Conservation (phyloP, 2,888 invertebrate species). For the Lasioglossum zephyrum region DNA sequence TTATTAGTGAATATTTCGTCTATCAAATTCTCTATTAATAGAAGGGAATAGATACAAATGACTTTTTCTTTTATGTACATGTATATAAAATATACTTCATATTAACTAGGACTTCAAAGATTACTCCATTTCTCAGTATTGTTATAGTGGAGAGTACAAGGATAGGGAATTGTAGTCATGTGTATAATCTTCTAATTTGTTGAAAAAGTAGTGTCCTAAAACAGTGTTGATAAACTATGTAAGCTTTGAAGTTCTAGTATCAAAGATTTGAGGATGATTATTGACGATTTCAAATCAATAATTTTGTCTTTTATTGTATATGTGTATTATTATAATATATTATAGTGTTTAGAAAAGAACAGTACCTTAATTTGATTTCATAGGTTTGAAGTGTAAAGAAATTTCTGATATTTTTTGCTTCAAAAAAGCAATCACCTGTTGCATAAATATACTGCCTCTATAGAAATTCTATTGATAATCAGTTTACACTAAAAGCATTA, state of each 20-base stretch:
- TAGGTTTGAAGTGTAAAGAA: slow-evolving; percentile 48
- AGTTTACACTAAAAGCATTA: slow-evolving; percentile 32
- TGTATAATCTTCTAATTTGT: slow-evolving; percentile 40
- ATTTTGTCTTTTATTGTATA: slow-evolving; percentile 52
- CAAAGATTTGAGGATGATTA: slow-evolving; percentile 44
- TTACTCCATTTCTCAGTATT: slow-evolving; percentile 32
- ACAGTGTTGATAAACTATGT: slow-evolving; percentile 42
- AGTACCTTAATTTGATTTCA: slow-evolving; percentile 38
- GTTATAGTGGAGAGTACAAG: slow-evolving; percentile 19
- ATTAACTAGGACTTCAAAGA: slow-evolving; percentile 36
- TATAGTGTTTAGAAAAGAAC: slow-evolving; percentile 42
- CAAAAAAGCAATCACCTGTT: slow-evolving; percentile 37
- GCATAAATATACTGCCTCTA: slow-evolving; percentile 57
- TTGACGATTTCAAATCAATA: slow-evolving; percentile 49
- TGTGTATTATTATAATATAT: slow-evolving; percentile 49
- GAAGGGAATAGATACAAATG: slow-evolving; percentile 42
- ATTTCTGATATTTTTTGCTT: slow-evolving; percentile 49
- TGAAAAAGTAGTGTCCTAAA: slow-evolving; percentile 22
- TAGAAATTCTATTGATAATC: slow-evolving; percentile 52
- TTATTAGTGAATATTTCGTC: slow-evolving; percentile 48
- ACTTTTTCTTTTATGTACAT: slow-evolving; percentile 57
- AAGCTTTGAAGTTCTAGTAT: slow-evolving; percentile 51
- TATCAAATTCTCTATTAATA: slow-evolving; percentile 50
- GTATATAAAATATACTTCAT: slow-evolving; percentile 53
- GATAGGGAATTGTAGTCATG: slow-evolving; percentile 23